Percentiles rank a stretch among this genome's conserved stretches.
Evolutionary conservation across 2,113 vertebrate species (phyloP).

Genomic region (Pholis gunnellus): DNA sequence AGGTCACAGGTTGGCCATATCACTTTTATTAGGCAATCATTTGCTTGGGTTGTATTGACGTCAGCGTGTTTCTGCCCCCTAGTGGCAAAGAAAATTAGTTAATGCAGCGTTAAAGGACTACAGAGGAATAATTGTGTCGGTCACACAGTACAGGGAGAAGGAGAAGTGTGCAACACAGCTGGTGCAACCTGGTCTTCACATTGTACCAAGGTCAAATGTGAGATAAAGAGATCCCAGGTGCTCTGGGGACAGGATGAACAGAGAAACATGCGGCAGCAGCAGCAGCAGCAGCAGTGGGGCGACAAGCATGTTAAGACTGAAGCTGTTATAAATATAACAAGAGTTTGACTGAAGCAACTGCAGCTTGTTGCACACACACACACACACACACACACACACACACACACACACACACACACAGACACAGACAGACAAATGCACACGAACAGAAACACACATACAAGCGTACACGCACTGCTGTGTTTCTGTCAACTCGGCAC

Average conservation of each 20-base stretch:
- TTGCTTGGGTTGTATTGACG: not conserved
- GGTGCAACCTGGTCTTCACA: constrained; percentile 60
- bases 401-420: constrained; percentile 27
- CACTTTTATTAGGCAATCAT: not conserved
- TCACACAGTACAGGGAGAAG: constrained; percentile 39
- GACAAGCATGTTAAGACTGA: constrained; percentile 53
- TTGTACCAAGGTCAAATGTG: constrained; percentile 75
- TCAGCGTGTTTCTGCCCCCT: constrained; percentile 48
- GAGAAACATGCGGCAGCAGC: constrained; percentile 49
- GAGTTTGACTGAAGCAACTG: constrained; percentile 71
- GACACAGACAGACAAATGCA: constrained; percentile 15
- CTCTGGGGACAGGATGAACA: constrained; percentile 46
- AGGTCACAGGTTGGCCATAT: not conserved
- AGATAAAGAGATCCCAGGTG: constrained; percentile 61
- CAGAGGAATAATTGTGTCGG: constrained; percentile 4
- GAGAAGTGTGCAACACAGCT: constrained; percentile 40
- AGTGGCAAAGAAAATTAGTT: constrained; percentile 14
- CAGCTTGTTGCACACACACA: constrained; percentile 70
- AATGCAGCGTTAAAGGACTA: constrained; percentile 20
- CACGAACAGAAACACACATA: constrained; percentile 12
- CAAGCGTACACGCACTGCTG: constrained; percentile 18
- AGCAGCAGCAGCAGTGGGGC: constrained; percentile 47
- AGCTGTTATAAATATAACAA: constrained; percentile 76
- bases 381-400: constrained; percentile 30
- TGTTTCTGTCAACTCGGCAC: constrained; percentile 80